phyloP scores from a whole-genome alignment of 2,113 vertebrate species.

The Arothron firmamentum region DNA sequence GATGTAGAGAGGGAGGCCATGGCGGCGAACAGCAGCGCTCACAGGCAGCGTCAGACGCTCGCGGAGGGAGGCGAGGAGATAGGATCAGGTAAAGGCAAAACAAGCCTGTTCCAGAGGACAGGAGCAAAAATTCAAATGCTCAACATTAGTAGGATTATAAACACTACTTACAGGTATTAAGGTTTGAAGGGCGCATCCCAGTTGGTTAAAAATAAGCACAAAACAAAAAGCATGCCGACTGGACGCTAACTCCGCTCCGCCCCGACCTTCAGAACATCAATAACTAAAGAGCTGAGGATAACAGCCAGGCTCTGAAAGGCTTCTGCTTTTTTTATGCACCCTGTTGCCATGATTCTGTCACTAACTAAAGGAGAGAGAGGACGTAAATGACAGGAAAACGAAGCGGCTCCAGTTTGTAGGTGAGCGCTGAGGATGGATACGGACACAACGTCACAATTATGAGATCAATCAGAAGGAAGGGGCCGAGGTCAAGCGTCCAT shows the following conservation, averaged over 20 bases:
- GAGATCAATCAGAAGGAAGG: too few species aligned
- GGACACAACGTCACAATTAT: too few species aligned
- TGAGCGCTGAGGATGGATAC: too few species aligned
- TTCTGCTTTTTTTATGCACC: background rate
- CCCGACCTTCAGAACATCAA: background rate
- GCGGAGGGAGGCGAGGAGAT: slow-evolving; percentile 4
- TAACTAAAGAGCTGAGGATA: background rate
- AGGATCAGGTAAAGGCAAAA: slow-evolving; percentile 17
- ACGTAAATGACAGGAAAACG: background rate
- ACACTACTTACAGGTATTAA: too few species aligned
- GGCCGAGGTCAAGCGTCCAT: background rate
- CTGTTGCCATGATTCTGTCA: background rate
- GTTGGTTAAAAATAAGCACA: background rate
- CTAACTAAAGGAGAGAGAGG: background rate
- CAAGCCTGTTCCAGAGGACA: background rate
- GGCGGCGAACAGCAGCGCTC: slow-evolving; percentile 1
- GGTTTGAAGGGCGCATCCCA: too few species aligned
- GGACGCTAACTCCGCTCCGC: background rate
- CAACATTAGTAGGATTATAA: too few species aligned
- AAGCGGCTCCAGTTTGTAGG: too few species aligned
- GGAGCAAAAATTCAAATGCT: too few species aligned
- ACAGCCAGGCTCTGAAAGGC: background rate
- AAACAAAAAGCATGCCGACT: background rate
- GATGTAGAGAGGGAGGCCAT: background rate
- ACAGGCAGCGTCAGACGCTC: slow-evolving; percentile 5